Evolutionary conservation across 1,140 invertebrate genomes (phyloP), one percentile per base, ranked within the genome.

Genomic region (Drosophila quadrilineata): DNA sequence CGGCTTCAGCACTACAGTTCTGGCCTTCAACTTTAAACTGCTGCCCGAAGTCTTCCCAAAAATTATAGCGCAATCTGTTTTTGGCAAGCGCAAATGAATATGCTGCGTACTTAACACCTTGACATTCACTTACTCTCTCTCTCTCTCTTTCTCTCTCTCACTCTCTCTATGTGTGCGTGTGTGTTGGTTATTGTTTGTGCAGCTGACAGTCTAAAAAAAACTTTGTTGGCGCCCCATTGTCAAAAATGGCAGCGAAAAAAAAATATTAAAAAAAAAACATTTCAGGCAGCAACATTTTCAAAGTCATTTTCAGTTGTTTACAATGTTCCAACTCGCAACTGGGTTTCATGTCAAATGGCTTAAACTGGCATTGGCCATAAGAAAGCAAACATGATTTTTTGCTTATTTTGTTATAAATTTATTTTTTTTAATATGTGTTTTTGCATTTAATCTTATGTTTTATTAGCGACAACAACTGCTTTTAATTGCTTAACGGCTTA

Each of bases 271-370:
- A n/a, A n/a, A n/a, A n/a, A n/a, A n/a, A n/a, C n/a, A n/a, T n/a
- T n/a, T n/a, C n/a, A n/a, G n/a, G n/a, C n/a, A n/a, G n/a, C n/a
- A n/a, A n/a, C n/a, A n/a, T n/a, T n/a, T n/a, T n/a, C 54, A 69
- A 36, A 71, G 46, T 80, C 54, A 84, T 62, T 75, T 50, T 29
- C 40, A 54, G 66, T 59, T 71, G 36, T 59, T 65, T 65, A 58
- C 43, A 63, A 29, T 33, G 22, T 16, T 12, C 29, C 48, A 53
- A 53, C 35, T 67, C 31, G 35, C 60, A 69, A 28, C 48, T 38
- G 71, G 40, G 71, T 82, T 82, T 82, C 74, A 74, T 46, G 21
- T 62, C 60, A 71, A 71, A 80, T 65, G 66, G 67, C 24, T 59
- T 50, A 80, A 75, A 75, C 54, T 74, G 64, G 46, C 46, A 29